phyloP scores from a whole-genome alignment of 2,797 vertebrate species.

The Nyctalus aviator region DNA sequence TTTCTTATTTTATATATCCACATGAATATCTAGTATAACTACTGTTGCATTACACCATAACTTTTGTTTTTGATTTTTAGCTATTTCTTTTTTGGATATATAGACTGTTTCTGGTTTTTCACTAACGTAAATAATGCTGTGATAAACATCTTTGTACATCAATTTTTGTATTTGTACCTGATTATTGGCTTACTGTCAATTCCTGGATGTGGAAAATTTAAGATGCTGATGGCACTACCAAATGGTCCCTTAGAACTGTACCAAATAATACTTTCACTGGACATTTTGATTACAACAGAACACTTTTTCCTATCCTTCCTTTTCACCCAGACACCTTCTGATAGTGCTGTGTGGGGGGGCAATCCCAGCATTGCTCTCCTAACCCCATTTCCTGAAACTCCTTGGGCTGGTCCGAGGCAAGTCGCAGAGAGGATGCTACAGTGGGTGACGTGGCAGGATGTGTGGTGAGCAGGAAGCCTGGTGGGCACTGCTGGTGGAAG shows the following conservation, averaged over 20 bases:
- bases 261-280: not conserved
- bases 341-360: not conserved
- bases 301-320: not conserved
- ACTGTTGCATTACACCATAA: not conserved
- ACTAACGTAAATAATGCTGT: not conserved
- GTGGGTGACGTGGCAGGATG: not conserved
- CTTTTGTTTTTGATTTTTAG: not conserved
- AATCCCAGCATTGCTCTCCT: not conserved
- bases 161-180: not conserved
- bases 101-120: not conserved
- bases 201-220: not conserved
- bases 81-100: not conserved
- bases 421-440: not conserved
- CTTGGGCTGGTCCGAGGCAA: not conserved
- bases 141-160: not conserved
- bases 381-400: not conserved
- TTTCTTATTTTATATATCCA: not conserved
- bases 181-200: not conserved
- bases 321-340: not conserved
- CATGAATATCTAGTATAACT: not conserved
- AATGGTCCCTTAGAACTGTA: not conserved
- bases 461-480: not conserved
- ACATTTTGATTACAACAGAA: not conserved
- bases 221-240: not conserved
- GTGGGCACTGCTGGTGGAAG: not conserved